Evolutionary conservation across 2,797 vertebrate genomes (phyloP).

Genomic region (Pantherophis vulpinus): DNA sequence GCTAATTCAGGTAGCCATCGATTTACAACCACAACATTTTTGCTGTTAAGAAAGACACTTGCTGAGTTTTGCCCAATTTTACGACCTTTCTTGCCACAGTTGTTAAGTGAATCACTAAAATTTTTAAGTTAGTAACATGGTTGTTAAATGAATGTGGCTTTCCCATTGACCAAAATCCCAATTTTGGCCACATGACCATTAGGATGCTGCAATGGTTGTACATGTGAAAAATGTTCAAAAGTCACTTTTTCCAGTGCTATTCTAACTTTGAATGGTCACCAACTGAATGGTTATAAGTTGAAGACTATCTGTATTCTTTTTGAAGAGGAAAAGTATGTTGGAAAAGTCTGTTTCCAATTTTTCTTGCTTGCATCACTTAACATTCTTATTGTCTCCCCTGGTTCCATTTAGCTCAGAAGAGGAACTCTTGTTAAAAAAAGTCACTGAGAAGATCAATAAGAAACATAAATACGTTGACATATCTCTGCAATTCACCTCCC

Average conservation of each 20-base stretch:
- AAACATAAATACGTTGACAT: not conserved
- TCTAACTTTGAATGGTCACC: not conserved
- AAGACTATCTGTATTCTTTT: not conserved
- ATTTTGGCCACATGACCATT: not conserved
- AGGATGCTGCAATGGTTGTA: not conserved
- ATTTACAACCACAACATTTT: too few species aligned
- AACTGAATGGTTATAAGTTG: not conserved
- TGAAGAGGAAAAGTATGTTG: not conserved
- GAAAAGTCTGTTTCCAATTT: not conserved
- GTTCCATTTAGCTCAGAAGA: not conserved
- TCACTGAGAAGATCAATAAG: not conserved
- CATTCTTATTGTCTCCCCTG: not conserved
- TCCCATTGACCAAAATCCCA: not conserved
- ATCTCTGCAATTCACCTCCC: not conserved
- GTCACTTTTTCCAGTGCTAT: not conserved
- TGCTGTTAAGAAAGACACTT: not conserved
- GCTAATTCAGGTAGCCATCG: not conserved
- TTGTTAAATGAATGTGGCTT: not conserved
- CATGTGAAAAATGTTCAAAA: not conserved
- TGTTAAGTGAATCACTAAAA: not conserved
- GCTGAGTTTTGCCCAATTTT: not conserved
- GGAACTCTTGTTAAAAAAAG: not conserved
- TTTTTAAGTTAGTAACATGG: too few species aligned
- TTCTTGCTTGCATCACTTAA: not conserved
- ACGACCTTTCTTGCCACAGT: not conserved